Evolutionary conservation across 1,140 invertebrate genomes (phyloP).

Genomic region (Drepana arcuata): DNA sequence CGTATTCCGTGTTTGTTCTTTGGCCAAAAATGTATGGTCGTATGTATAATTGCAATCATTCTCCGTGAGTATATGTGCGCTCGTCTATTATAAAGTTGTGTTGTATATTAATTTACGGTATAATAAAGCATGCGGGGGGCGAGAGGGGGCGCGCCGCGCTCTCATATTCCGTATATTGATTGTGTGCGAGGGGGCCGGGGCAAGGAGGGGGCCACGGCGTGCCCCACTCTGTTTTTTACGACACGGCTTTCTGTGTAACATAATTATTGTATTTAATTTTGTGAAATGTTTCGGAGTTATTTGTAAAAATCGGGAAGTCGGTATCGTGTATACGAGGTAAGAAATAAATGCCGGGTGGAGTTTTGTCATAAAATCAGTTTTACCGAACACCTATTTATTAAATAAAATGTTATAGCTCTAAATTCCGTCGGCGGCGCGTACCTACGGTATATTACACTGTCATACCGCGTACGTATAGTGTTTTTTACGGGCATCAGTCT

Average conservation of each 20-base stretch:
- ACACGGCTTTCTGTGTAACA: slow-evolving; percentile 72
- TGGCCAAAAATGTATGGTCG: too few species aligned
- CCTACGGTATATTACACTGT: slow-evolving; percentile 68
- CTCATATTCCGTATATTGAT: slow-evolving; percentile 72
- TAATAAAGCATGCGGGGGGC: slow-evolving; percentile 71
- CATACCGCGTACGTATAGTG: slow-evolving; percentile 72
- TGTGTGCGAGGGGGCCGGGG: slow-evolving; percentile 68
- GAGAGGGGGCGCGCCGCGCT: slow-evolving; percentile 67
- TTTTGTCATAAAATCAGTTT: slow-evolving; percentile 47
- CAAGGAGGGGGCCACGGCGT: slow-evolving; percentile 66
- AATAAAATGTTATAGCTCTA: slow-evolving; percentile 66
- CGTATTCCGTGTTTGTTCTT: slow-evolving; percentile 6
- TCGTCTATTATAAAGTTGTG: slow-evolving; percentile 62
- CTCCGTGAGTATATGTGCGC: slow-evolving; percentile 26
- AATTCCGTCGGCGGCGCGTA: slow-evolving; percentile 68
- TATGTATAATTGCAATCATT: too few species aligned
- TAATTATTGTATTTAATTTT: slow-evolving; percentile 71
- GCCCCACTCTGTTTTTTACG: slow-evolving; percentile 72
- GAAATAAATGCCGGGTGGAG: slow-evolving; percentile 37
- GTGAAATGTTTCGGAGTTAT: slow-evolving; percentile 71
- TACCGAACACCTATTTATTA: slow-evolving; percentile 60
- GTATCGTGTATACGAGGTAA: slow-evolving; percentile 63
- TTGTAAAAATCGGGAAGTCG: slow-evolving; percentile 65
- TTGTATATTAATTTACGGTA: slow-evolving; percentile 71
- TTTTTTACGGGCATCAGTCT: slow-evolving; percentile 72